Evolutionary conservation across 2,888 invertebrate genomes (phyloP), one percentile per base, ranked within the genome.

Genomic region (Pristionchus japonicus): DNA sequence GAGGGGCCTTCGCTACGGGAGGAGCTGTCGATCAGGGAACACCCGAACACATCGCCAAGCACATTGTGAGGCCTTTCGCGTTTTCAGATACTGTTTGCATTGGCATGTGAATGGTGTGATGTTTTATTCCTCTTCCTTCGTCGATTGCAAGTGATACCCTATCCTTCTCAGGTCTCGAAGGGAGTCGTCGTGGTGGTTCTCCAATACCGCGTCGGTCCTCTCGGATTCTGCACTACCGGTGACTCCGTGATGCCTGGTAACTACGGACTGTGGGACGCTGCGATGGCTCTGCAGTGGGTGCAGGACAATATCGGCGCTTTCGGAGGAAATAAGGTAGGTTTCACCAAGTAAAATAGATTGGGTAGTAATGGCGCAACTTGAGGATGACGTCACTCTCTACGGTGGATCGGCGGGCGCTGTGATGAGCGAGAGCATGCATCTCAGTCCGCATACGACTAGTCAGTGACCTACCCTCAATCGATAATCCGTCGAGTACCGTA

Each of bases 121-220:
- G n/a, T n/a, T n/a, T n/a, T n/a, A n/a, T n/a, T n/a, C n/a, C n/a
- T n/a, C n/a, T n/a, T n/a, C n/a, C n/a, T n/a, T n/a, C n/a, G n/a
- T n/a, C n/a, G n/a, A n/a, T n/a, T n/a, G n/a, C n/a, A n/a, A n/a
- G n/a, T n/a, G n/a, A n/a, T n/a, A n/a, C n/a, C n/a, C n/a, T n/a
- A n/a, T n/a, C 34, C 3, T 9, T 47, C n/a, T 47, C 80, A 80
- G 80, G 84, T 37, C 3, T 34, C 84, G 7, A 52, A 57, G 61
- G 84, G 84, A 57, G 23, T 84, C 11, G 57, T 84, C 57, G 61
- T 84, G 57, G 84, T 84, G 0, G 20, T 84, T 11, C 31, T 84
- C n/a, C 84, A 84, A 23, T 84, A 84, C 57, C 84, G 84, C 13
- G 57, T 84, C 15, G 84, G 84, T 20, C 84, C 61, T 20, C 84